Conservation (phyloP, 2,797 vertebrate species). For the Menidia menidia region DNA sequence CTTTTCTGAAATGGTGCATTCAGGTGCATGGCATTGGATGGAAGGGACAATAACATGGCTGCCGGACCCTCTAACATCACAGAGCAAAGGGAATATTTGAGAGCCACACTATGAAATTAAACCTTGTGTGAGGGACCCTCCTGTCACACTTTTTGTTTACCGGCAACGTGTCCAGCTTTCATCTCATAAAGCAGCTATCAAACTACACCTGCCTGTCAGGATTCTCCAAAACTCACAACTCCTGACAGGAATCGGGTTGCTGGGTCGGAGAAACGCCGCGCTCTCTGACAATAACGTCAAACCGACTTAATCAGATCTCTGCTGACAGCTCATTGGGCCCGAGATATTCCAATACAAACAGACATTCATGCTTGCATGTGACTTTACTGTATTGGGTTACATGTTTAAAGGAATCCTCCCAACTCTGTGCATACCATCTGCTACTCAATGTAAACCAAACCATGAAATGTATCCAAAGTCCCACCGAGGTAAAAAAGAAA, state of each 20-base stretch:
- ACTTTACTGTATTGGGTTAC: conserved; percentile 58
- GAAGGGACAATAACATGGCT: not conserved
- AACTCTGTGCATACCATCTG: conserved; percentile 63
- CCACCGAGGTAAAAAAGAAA: conserved; percentile 32
- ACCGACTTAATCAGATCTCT: conserved; percentile 36
- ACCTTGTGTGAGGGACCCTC: not conserved
- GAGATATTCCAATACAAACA: conserved; percentile 44
- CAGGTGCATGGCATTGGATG: not conserved
- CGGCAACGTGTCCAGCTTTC: conserved; percentile 22
- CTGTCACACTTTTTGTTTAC: not conserved
- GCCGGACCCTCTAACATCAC: not conserved
- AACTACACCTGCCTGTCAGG: conserved; percentile 26
- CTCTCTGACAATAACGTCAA: conserved; percentile 17
- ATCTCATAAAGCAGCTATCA: not conserved
- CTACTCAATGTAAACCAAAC: conserved; percentile 52
- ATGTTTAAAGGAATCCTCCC: conserved; percentile 62
- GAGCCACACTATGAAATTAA: not conserved
- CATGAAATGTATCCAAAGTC: conserved; percentile 41
- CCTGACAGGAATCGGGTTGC: conserved; percentile 40
- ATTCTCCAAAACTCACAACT: conserved; percentile 15
- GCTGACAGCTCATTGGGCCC: conserved; percentile 42
- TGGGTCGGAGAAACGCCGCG: conserved; percentile 23
- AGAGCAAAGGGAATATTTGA: not conserved
- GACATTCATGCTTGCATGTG: conserved; percentile 26
- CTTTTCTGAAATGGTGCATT: not conserved